Base-by-base conservation (phyloP, 1,140 invertebrate genomes). In the Vollenhovia emeryi region DNA sequence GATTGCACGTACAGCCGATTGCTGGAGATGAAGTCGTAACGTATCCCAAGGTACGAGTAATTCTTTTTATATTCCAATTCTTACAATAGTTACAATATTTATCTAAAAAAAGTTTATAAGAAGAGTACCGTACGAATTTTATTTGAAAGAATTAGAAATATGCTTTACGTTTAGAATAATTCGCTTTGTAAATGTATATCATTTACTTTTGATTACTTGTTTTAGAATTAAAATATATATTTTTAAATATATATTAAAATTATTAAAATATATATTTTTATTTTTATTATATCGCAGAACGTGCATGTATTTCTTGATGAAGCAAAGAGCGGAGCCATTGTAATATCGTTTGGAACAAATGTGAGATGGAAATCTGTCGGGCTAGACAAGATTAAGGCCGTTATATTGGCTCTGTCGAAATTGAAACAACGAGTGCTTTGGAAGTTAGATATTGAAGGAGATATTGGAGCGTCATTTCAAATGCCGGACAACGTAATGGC, bases 371-470 rank as follows among this genome's bases (percentile, higher is more conserved):
- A 64, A 64, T 1, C 1, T 15, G 9, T 78, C 15, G 30, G 13
- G 15, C 1, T 36, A 18, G 30, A 78, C 33, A 78, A 78, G 33
- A 7, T 64, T 18, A 64, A 64, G 7, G 13, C 40, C 0, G 94
- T 97, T 69, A 24, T 96, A 1, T 92, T 93, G 2, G 95, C 94
- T 3, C 95, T 97, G 30, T 92, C 94, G 0, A 95, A 95, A 88
- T 85, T 96, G 13, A 95, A 95, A 13, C 96, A 96, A 86, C 95
- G 95, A 71, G 94, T 97, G 1, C 76, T 97, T 11, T 97, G 96
- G 96, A 97, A 97, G 91, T 96, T 95, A 89, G 96, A 97, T 86
- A 7, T 36, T 24, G 30, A 78, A n/a, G n/a, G n/a, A n/a, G n/a
- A n/a, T n/a, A 18, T 0, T 64, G n/a, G n/a, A n/a, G n/a, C n/a